Conservation (phyloP, 2,888 invertebrate genomes). For the Apotomis capreana region DNA sequence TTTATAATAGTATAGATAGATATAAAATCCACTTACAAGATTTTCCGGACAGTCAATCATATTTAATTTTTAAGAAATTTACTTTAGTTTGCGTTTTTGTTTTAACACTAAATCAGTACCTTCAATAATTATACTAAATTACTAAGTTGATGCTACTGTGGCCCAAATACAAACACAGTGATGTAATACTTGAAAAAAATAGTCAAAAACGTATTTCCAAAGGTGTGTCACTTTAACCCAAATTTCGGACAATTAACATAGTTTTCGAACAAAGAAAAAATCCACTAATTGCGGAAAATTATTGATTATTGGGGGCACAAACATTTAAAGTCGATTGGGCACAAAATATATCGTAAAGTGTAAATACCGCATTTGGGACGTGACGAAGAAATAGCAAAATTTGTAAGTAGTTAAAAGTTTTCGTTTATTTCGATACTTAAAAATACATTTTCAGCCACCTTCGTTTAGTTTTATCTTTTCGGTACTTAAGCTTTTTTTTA, state of each 20-base stretch:
- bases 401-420: not conserved
- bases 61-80: too few species aligned
- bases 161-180: constrained; percentile 6
- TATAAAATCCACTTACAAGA: too few species aligned
- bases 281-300: constrained; percentile 62
- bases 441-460: too few species aligned
- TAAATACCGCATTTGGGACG: constrained; percentile 44
- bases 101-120: not conserved
- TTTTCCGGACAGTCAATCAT: too few species aligned
- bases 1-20: too few species aligned
- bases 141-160: not conserved
- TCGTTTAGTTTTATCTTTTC: too few species aligned
- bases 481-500: too few species aligned
- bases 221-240: constrained; percentile 59
- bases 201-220: constrained; percentile 1
- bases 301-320: constrained; percentile 64
- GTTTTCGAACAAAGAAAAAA: constrained; percentile 68
- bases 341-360: constrained; percentile 58
- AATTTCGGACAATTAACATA: constrained; percentile 69
- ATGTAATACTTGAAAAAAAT: constrained; percentile 1
- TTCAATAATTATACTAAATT: too few species aligned
- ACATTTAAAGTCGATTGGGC: constrained; percentile 73
- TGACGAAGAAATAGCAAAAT: constrained; percentile 27
- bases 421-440: not conserved
- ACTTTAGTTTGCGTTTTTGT: too few species aligned